Conservation (phyloP, 2,113 vertebrate species). For the Engystomops pustulosus region DNA sequence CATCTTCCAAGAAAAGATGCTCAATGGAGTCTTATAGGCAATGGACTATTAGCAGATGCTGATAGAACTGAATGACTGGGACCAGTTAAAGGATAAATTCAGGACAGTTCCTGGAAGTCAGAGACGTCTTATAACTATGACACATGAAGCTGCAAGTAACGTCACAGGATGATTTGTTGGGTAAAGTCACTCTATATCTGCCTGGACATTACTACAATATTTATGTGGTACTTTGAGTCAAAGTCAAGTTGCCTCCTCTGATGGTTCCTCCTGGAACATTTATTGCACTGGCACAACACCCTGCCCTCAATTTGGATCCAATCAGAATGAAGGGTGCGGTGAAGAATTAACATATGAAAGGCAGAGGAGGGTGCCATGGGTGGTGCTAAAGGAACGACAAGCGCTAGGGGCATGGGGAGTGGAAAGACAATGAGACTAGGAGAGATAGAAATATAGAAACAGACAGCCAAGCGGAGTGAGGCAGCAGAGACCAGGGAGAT, state of each 20-base stretch:
- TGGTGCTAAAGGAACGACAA: constrained; percentile 17
- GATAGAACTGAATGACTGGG: not conserved
- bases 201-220: not conserved
- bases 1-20: not conserved
- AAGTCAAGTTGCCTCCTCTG: not conserved
- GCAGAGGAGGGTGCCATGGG: constrained; percentile 26
- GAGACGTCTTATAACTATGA: not conserved
- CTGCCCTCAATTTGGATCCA: constrained; percentile 30
- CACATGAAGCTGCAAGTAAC: not conserved
- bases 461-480: not conserved
- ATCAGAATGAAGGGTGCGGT: constrained; percentile 28
- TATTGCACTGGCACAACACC: not conserved
- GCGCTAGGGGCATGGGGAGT: not conserved
- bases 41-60: not conserved
- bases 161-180: not conserved
- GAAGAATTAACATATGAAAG: constrained; percentile 43
- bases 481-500: not conserved
- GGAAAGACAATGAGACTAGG: constrained; percentile 32
- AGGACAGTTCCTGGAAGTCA: not conserved
- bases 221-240: not conserved
- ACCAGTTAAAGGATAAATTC: not conserved
- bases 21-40: not conserved
- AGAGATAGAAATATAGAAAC: constrained; percentile 21
- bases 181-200: not conserved
- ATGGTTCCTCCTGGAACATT: not conserved